Evolutionary conservation across 2,113 vertebrate species (phyloP).

Genomic region (Notarius lentiginosus): DNA sequence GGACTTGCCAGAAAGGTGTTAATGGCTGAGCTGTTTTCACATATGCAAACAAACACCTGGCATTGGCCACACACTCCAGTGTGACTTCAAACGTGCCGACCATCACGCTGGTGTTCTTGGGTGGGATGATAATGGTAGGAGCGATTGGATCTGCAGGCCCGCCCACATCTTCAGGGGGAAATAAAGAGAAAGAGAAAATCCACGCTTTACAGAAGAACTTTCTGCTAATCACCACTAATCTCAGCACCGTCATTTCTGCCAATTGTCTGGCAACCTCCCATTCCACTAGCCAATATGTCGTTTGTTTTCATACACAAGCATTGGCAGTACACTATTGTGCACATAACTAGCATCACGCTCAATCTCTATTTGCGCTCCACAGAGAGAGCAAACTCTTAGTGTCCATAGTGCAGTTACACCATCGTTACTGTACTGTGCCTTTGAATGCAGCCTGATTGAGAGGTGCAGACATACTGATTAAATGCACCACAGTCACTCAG

Average conservation of each 20-base stretch:
- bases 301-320: conserved; percentile 20
- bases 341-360: conserved; percentile 31
- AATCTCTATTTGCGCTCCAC: conserved; percentile 25
- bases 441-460: conserved; percentile 76
- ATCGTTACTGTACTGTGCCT: conserved; percentile 65
- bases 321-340: conserved; percentile 38
- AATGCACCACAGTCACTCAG: conserved; percentile 74
- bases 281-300: background rate
- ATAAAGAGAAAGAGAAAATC: conserved; percentile 35
- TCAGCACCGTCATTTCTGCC: conserved; percentile 1
- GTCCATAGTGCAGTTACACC: conserved; percentile 39
- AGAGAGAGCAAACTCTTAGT: conserved; percentile 29
- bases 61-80: conserved; percentile 95
- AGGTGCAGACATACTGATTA: conserved; percentile 73
- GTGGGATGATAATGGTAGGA: conserved; percentile 89
- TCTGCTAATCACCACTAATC: background rate
- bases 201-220: background rate
- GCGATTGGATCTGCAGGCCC: conserved; percentile 94
- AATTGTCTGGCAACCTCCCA: background rate
- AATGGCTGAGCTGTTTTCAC: background rate
- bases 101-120: conserved; percentile 94
- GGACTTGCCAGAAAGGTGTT: conserved; percentile 10
- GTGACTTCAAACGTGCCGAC: conserved; percentile 88
- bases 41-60: conserved; percentile 74
- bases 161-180: conserved; percentile 77